Evolutionary conservation across 2,888 invertebrate genomes (phyloP).

Genomic region (Hirtodrosophila duncani): DNA sequence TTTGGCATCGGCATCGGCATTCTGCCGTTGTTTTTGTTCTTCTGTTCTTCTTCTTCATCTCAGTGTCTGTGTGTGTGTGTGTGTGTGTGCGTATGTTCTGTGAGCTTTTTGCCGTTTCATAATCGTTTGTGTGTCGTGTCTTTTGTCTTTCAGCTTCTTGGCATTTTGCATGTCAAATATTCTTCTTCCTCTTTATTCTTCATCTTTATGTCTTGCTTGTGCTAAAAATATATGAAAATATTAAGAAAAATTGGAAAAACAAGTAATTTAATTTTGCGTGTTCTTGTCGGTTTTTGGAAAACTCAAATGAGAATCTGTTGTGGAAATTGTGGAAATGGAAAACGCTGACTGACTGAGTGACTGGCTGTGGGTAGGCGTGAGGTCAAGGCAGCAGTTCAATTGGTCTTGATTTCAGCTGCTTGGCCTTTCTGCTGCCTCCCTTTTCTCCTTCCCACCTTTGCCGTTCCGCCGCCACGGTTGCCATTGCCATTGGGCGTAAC

Average conservation of each 20-base stretch:
- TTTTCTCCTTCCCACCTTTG: too few species aligned
- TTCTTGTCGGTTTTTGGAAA: constrained; percentile 5
- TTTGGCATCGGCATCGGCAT: constrained; percentile 12
- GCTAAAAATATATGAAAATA: constrained; percentile 54
- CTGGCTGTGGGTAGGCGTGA: too few species aligned
- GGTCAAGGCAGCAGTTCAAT: too few species aligned
- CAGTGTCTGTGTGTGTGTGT: constrained; percentile 15
- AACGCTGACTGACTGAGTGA: too few species aligned
- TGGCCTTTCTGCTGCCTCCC: too few species aligned
- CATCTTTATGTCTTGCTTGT: constrained; percentile 33
- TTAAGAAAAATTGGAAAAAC: constrained; percentile 2
- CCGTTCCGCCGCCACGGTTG: not conserved
- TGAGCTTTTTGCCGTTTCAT: constrained; percentile 47
- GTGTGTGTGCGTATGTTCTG: not conserved
- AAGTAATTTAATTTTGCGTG: constrained; percentile 24
- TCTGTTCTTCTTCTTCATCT: not conserved
- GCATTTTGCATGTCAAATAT: constrained; percentile 66
- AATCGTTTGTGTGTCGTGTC: constrained; percentile 35
- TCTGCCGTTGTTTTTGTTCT: constrained; percentile 10
- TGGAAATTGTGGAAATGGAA: constrained; percentile 22
- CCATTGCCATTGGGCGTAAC: too few species aligned
- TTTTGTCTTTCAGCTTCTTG: constrained; percentile 37
- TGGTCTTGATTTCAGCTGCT: too few species aligned
- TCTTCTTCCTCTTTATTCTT: constrained; percentile 12
- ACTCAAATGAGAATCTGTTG: constrained; percentile 3